Conservation (phyloP, 2,113 vertebrate genomes). For the Oriolus oriolus region DNA sequence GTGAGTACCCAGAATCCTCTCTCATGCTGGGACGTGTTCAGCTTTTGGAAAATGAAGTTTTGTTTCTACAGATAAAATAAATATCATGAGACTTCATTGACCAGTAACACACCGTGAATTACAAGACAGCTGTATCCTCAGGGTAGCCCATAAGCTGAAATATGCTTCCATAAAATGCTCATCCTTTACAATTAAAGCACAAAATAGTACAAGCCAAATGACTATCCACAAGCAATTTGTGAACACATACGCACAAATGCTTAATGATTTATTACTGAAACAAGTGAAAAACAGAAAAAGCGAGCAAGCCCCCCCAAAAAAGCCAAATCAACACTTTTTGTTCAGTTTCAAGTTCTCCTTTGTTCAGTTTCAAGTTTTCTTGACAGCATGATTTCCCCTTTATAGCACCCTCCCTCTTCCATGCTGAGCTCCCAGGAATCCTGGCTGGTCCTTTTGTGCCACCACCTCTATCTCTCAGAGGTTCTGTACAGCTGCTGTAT, state of each 20-base stretch:
- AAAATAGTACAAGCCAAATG: conserved; percentile 36
- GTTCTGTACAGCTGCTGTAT: neutral
- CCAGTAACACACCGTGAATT: conserved; percentile 7
- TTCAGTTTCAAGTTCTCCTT: neutral
- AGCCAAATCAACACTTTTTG: neutral
- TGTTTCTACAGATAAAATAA: neutral
- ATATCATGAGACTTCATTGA: conserved; percentile 10
- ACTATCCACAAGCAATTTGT: conserved; percentile 21
- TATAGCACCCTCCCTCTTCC: neutral
- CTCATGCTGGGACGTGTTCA: neutral
- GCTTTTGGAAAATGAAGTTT: neutral
- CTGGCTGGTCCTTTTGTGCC: neutral
- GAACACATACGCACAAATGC: neutral
- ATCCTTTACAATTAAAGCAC: conserved; percentile 54
- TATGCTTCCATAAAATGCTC: conserved; percentile 22
- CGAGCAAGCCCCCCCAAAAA: neutral
- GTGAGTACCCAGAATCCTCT: neutral
- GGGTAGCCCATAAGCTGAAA: conserved; percentile 35
- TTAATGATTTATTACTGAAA: neutral
- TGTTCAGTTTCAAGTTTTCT: neutral
- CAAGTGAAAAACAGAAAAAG: neutral
- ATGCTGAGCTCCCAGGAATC: neutral
- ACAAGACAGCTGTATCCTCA: conserved; percentile 34
- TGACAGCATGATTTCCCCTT: neutral
- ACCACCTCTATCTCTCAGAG: neutral